Evolutionary conservation across 2,888 invertebrate species (phyloP), one percentile per base, ranked within the genome.

Genomic region (Aromia moschata): DNA sequence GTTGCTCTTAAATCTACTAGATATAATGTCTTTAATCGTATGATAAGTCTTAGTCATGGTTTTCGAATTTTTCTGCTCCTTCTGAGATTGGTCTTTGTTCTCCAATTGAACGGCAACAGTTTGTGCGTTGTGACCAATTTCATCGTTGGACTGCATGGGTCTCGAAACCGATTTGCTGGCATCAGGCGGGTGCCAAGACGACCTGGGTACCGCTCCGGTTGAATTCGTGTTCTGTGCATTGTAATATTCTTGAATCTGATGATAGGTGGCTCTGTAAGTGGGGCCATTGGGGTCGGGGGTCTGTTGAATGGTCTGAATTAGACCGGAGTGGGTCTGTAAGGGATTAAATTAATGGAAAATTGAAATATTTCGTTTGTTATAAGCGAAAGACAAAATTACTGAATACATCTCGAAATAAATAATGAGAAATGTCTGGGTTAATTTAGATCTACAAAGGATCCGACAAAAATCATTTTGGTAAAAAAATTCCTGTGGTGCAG

Each of bases 21-120:
- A 91, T 74, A 92, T 91, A 84, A 92, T 90, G 73, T 92, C 92
- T 83, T 91, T 92, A 62, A 92, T 85, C 2, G 92, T 91, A 77
- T 92, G 89, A 74, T 92, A 92, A 0, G 92, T 92, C 80, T 91
- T 89, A 41, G 89, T 87, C 58, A 90, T 86, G n/a, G 89, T 86
- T 77, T 89, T 77, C 43, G 83, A 81, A 54, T 82, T 84, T 77
- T 86, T 84, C 0, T 84, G 82, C 68, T 86, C 86, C 62, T 78
- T 76, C 15, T 63, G 61, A 7, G 14, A 10, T 25, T 49, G 56
- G 9, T 70, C 70, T 74, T 86, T 87, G 1, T 82, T 84, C 79
- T 88, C 87, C 2, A 86, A 86, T 10, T 86, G 84, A 3, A 86
- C 86, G 47, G 85, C 82, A 37, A 85, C 83, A 30, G 82, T 78